These are phyloP conservation scores for Holcopasites calliopsidis DNA, from an alignment of 1,140 invertebrate genomes.

Conservation along the genomic window DNA sequence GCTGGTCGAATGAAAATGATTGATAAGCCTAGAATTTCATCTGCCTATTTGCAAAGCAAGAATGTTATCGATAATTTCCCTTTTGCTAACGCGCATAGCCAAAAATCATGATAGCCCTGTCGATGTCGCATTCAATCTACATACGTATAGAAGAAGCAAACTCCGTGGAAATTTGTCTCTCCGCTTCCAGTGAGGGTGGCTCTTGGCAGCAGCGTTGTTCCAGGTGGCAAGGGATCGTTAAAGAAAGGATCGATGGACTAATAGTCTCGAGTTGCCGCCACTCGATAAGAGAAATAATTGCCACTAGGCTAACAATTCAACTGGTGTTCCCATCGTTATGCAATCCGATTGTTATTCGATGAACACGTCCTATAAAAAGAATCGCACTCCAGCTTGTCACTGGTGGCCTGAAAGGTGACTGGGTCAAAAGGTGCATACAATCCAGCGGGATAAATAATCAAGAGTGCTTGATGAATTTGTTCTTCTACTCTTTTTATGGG, in stretches of 20 bases:
- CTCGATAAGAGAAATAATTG: conserved; percentile 51
- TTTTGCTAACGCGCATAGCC: too few species aligned
- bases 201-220: neutral
- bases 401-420: neutral
- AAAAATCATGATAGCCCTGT: too few species aligned
- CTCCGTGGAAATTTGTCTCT: conserved; percentile 13
- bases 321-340: conserved; percentile 31
- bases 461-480: neutral
- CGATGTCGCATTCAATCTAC: too few species aligned
- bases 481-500: neutral
- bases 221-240: conserved; percentile 29
- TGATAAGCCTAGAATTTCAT: too few species aligned
- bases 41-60: too few species aligned
- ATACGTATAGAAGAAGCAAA: too few species aligned
- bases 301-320: conserved; percentile 29
- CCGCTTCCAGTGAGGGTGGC: neutral
- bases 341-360: conserved; percentile 37
- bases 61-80: conserved; percentile 32
- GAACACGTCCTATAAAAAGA: neutral
- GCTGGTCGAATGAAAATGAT: too few species aligned
- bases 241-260: conserved; percentile 47
- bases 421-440: conserved; percentile 29
- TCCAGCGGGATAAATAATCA: conserved; percentile 10
- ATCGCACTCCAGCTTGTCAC: neutral
- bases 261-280: conserved; percentile 39